A percentile compares a stretch with the other conserved stretches of the same genome.
These are phyloP conservation scores for Tragopan temminckii DNA, from an alignment of 2,797 vertebrate species.

Conservation along the genomic window DNA sequence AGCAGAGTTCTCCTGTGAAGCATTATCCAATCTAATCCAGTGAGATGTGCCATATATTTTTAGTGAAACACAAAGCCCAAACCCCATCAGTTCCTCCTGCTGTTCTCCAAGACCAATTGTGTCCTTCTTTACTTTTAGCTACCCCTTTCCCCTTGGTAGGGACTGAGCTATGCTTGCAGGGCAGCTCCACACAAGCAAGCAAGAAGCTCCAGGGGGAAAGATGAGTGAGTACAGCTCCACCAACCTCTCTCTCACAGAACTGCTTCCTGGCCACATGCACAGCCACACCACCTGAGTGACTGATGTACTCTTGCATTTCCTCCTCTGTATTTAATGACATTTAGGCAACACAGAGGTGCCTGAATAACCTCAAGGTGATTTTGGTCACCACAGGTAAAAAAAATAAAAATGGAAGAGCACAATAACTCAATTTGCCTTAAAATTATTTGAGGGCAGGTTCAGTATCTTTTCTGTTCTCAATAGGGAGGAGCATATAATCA, in stretches of 20 bases:
- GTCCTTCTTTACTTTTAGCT: not conserved
- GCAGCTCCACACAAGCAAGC: not conserved
- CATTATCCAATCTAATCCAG: not conserved
- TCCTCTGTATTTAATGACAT: not conserved
- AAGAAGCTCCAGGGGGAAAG: not conserved
- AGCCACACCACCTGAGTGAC: accelerated
- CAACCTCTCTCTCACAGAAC: not conserved
- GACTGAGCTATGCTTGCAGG: not conserved
- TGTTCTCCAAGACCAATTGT: accelerated
- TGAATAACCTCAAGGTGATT: not conserved
- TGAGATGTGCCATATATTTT: not conserved
- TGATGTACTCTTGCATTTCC: accelerated
- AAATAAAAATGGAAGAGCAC: not conserved
- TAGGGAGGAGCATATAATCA: not conserved
- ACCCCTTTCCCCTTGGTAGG: not conserved
- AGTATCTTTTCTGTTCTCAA: not conserved
- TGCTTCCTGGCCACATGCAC: not conserved
- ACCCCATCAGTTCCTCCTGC: not conserved
- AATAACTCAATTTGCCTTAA: not conserved
- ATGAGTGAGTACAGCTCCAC: not conserved
- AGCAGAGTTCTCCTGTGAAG: not conserved
- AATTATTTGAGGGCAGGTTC: not conserved
- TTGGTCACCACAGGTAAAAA: not conserved
- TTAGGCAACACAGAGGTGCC: not conserved
- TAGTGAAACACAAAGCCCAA: not conserved